These are phyloP conservation scores for Heliothis peltigera DNA, from an alignment of 2,888 invertebrate species.

Conservation along the genomic window DNA sequence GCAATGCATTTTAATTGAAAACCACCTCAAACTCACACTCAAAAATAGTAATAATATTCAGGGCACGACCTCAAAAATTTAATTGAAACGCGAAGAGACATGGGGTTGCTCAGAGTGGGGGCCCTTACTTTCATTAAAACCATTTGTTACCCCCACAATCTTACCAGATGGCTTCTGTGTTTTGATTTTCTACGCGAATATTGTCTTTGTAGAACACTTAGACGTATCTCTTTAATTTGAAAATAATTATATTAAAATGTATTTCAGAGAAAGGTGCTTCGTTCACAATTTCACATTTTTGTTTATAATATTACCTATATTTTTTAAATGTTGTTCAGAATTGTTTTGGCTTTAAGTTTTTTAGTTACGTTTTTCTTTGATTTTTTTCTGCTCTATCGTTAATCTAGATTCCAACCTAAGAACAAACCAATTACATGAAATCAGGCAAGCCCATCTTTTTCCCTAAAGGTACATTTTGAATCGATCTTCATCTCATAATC, in stretches of 20 bases:
- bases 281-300: not conserved
- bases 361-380: too few relatives aligned
- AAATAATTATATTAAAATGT: conserved; percentile 20
- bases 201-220: conserved; percentile 49
- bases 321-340: too few relatives aligned
- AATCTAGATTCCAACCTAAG: too few relatives aligned
- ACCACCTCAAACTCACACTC: too few relatives aligned
- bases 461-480: too few relatives aligned
- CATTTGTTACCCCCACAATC: conserved; percentile 63
- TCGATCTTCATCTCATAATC: too few relatives aligned
- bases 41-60: conserved; percentile 57
- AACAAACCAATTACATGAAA: too few relatives aligned
- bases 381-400: too few relatives aligned
- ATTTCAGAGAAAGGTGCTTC: not conserved
- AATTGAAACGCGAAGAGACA: conserved; percentile 71
- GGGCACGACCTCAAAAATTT: conserved; percentile 58
- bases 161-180: conserved; percentile 49
- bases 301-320: not conserved
- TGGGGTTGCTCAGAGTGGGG: conserved; percentile 62
- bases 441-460: too few relatives aligned
- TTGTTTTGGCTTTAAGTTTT: too few relatives aligned
- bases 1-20: conserved; percentile 41
- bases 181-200: conserved; percentile 56
- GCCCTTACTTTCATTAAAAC: conserved; percentile 71
- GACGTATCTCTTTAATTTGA: conserved; percentile 40